phyloP scores from a whole-genome alignment of 2,797 vertebrate species.

The Kryptopterus vitreolus region DNA sequence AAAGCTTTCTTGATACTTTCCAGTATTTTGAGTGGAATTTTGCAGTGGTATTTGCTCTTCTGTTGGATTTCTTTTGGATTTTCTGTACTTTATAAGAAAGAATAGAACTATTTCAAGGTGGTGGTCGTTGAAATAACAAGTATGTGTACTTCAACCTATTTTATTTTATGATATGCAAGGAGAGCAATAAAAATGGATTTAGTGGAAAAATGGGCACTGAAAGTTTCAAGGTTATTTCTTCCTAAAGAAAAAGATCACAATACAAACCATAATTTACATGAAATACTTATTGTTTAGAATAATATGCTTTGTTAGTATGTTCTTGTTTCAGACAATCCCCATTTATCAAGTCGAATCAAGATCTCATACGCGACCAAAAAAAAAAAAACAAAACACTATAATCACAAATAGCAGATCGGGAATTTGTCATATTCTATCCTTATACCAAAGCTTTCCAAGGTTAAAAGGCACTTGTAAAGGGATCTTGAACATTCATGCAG shows the following conservation, averaged over 20 bases:
- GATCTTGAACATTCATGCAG: constrained; percentile 2
- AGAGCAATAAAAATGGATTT: neutral
- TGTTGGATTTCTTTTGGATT: neutral
- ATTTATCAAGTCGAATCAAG: neutral
- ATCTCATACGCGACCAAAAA: neutral
- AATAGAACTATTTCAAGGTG: neutral
- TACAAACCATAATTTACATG: neutral
- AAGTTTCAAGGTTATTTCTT: neutral
- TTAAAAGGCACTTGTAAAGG: constrained; percentile 12
- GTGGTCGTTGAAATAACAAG: neutral
- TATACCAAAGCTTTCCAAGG: constrained; percentile 8
- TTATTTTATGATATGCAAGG: neutral
- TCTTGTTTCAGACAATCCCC: neutral
- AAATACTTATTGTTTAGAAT: neutral
- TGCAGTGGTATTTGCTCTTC: too few relatives aligned
- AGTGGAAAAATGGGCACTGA: neutral
- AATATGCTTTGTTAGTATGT: neutral
- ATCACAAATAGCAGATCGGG: neutral
- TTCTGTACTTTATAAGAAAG: neutral
- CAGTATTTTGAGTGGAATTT: neutral
- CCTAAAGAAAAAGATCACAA: neutral
- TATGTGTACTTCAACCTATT: neutral
- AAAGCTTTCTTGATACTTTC: neutral
- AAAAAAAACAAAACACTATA: too few relatives aligned
- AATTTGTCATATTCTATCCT: neutral